Percentiles rank a stretch among this genome's conserved stretches.
Conservation (phyloP, 2,113 vertebrate species). For the Campylorhamphus procurvoides region DNA sequence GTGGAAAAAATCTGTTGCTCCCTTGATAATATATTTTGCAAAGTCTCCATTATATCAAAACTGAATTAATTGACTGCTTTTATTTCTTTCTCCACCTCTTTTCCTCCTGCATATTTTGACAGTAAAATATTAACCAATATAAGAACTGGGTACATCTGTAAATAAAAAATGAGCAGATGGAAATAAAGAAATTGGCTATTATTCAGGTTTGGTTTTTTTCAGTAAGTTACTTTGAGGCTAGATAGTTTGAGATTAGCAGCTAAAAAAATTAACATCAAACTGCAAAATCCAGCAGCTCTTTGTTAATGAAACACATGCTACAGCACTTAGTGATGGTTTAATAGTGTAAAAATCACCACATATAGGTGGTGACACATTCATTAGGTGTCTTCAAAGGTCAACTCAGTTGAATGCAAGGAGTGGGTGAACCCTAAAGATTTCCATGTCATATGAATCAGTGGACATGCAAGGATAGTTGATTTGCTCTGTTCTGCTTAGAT, state of each 20-base stretch:
- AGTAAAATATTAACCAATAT: background rate
- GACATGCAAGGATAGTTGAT: background rate
- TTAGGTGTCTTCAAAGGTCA: background rate
- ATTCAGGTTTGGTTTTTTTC: background rate
- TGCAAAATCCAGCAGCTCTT: background rate
- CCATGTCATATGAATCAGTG: background rate
- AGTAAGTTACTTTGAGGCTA: background rate
- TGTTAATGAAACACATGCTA: background rate
- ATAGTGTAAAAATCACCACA: background rate
- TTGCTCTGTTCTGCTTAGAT: background rate
- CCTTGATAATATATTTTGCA: conserved; percentile 21
- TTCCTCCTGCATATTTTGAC: conserved; percentile 8
- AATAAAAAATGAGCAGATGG: background rate
- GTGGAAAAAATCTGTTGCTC: conserved; percentile 41
- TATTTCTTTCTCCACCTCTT: background rate
- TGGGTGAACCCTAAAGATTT: background rate
- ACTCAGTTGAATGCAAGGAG: background rate
- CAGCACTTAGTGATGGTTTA: background rate
- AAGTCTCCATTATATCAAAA: background rate
- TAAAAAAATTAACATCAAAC: background rate
- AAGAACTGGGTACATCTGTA: background rate
- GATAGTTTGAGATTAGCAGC: background rate
- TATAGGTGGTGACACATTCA: background rate
- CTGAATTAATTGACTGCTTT: conserved; percentile 15
- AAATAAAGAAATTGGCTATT: background rate